Evolutionary conservation across 64 coral and sea anemone species (phyloP).

Genomic region (Catalaphyllia jardinei): DNA sequence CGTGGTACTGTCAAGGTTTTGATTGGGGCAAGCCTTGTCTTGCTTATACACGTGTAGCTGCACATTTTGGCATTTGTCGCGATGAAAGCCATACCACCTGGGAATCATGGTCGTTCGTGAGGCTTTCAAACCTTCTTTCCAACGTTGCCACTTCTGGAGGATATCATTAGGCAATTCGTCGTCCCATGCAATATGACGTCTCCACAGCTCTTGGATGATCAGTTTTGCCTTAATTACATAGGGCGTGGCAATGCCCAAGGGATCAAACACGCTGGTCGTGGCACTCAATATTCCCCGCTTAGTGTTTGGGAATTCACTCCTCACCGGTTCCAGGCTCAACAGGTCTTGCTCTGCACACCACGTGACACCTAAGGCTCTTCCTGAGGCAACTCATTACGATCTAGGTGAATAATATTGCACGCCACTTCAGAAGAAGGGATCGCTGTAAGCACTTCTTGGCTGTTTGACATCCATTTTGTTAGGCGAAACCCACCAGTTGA

Average conservation of each 20-base stretch:
- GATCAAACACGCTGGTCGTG: constrained; percentile 31
- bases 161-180: not conserved
- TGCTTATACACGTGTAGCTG: too few relatives aligned
- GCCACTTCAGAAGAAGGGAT: constrained; percentile 14
- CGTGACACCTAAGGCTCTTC: constrained; percentile 4
- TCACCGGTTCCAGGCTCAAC: not conserved
- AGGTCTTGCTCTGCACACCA: not conserved
- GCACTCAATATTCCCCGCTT: constrained; percentile 36
- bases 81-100: too few relatives aligned
- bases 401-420: not conserved
- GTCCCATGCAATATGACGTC: not conserved
- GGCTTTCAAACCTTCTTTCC: not conserved
- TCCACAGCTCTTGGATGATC: constrained; percentile 39
- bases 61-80: too few relatives aligned
- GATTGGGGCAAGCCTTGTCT: too few relatives aligned
- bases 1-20: too few relatives aligned
- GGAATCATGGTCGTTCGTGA: not conserved
- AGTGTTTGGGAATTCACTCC: not conserved
- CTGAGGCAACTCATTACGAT: constrained; percentile 4
- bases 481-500: too few relatives aligned
- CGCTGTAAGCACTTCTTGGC: too few relatives aligned
- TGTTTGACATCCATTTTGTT: too few relatives aligned
- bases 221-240: constrained; percentile 42
- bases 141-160: constrained; percentile 1
- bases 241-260: not conserved